These are phyloP conservation scores for Chloroceryle aenea DNA, from an alignment of 2,113 vertebrate genomes.

Conservation along the genomic window DNA sequence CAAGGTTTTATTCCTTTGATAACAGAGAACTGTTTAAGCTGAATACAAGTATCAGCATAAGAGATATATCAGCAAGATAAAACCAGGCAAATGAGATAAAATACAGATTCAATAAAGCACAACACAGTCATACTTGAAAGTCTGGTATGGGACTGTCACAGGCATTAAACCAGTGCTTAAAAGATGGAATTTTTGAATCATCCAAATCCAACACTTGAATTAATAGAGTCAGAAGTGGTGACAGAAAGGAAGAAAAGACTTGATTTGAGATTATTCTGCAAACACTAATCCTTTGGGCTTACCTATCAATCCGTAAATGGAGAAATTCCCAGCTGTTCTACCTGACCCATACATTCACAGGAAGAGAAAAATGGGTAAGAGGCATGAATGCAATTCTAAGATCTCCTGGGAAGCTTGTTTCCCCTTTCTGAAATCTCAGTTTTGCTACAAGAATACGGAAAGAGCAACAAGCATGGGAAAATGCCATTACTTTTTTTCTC, in stretches of 20 bases:
- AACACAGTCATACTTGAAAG: neutral
- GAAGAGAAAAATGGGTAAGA: neutral
- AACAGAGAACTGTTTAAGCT: neutral
- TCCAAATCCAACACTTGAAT: neutral
- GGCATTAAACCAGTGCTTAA: neutral
- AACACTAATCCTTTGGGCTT: neutral
- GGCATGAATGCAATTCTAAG: neutral
- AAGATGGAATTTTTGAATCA: neutral
- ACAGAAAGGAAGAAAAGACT: neutral
- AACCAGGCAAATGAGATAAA: neutral
- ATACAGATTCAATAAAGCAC: neutral
- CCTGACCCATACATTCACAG: neutral
- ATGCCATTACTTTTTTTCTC: neutral
- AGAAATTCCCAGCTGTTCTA: neutral
- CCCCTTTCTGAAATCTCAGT: neutral
- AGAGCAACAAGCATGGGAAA: neutral
- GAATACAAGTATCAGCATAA: neutral
- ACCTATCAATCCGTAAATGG: neutral
- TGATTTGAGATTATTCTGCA: neutral
- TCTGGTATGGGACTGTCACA: neutral
- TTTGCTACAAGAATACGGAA: neutral
- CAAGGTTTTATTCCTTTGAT: neutral
- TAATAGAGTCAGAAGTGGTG: neutral
- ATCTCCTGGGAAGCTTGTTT: neutral
- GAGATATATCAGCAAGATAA: neutral